Evolutionary conservation across 2,113 vertebrate genomes (phyloP), one percentile per base, ranked within the genome.

Genomic region (Pycnonotus jocosus): DNA sequence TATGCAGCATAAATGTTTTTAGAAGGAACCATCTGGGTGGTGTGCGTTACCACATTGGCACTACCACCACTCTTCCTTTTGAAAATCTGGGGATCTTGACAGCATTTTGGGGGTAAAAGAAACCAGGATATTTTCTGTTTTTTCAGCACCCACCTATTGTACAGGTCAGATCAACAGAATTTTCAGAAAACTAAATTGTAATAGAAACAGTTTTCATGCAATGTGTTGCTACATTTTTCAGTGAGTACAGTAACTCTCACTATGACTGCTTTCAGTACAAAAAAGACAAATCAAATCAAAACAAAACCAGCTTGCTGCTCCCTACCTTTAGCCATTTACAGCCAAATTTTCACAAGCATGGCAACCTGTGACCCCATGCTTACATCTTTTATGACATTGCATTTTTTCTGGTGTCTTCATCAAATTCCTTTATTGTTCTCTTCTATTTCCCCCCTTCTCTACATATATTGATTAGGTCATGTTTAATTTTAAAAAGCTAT

Each of bases 81-180:
- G 21, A 94, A 91, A 84, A 66, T 56, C 4, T 61, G 15, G 10
- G 6, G 12, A 31, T 77, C 50, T 82, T 79, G 11, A 50, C 48
- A 64, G 47, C 27, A 24, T 31, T 37, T 54, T 1, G 5, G 5
- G 40, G 3, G 11, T 2, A 2, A 10, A 6, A 3, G 4, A 12
- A 33, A 2, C 3, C 7, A 85, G 37, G 11, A 94, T 21, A 24
- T 4, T 73, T 69, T 33, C 35, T 76, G 40, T 0, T 65, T 82
- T 92, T 82, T 31, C 15, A 92, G 8, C 33, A 54, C 7, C 8
- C 11, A 51, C 6, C 24, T 73, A 8, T 33, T 31, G 6, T 22
- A 61, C 15, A 56, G 47, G 51, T 47, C 56, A 89, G 37, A 50
- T 45, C 31, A 83, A 74, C 7, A 69, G 47, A 65, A 54, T 35